Evolutionary conservation across 2,888 invertebrate genomes (phyloP).

Genomic region (Orchesella flavescens): DNA sequence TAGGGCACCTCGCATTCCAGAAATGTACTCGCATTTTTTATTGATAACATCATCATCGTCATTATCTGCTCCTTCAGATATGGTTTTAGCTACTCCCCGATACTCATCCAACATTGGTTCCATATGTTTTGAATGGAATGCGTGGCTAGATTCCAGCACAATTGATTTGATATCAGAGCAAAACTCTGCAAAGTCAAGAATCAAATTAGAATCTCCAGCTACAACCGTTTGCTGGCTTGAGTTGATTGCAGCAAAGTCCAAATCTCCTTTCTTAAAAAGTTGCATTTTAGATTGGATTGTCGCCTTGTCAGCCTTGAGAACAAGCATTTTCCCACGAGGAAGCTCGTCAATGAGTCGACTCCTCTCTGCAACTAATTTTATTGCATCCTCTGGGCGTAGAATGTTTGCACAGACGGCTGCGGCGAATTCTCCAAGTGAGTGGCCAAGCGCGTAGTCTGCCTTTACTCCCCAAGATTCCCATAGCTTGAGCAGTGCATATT

Average conservation of each 20-base stretch:
- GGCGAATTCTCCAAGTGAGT: constrained; percentile 10
- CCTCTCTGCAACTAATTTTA: constrained; percentile 56
- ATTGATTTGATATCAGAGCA: constrained; percentile 7
- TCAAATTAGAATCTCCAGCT: constrained; percentile 3
- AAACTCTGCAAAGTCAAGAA: constrained; percentile 5
- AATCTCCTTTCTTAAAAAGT: background rate
- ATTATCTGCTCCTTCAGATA: background rate
- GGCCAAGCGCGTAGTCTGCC: constrained; percentile 42
- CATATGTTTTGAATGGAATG: constrained; percentile 43
- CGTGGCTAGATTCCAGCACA: constrained; percentile 17
- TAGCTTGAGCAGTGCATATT: constrained; percentile 17
- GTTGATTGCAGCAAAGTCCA: constrained; percentile 59
- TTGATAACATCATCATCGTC: too few relatives aligned
- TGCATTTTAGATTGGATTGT: constrained; percentile 7
- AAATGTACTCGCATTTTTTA: constrained; percentile 17
- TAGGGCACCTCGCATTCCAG: constrained; percentile 5
- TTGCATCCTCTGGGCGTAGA: constrained; percentile 45
- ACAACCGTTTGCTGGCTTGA: constrained; percentile 51
- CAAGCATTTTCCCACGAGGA: constrained; percentile 59
- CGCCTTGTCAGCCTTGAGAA: constrained; percentile 38
- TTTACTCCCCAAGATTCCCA: constrained; percentile 59
- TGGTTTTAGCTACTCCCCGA: background rate
- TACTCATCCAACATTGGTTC: constrained; percentile 29
- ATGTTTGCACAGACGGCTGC: constrained; percentile 5
- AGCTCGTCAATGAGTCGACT: constrained; percentile 52